Conservation (phyloP, 1,140 invertebrate genomes). For the Calliphora vicina region DNA sequence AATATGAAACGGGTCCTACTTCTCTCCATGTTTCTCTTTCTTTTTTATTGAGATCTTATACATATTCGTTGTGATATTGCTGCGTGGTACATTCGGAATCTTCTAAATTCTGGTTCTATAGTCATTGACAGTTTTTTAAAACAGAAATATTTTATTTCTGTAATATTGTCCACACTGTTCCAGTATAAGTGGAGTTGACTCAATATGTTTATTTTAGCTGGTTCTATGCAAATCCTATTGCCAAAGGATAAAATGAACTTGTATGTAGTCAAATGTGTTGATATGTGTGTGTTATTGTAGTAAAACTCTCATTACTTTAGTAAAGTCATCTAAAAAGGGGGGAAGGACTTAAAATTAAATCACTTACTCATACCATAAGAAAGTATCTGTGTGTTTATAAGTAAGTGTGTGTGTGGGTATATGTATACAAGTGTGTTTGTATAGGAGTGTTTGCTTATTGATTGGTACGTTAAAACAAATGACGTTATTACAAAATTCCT, state of each 20-base stretch:
- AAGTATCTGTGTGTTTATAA: neutral
- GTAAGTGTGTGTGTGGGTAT: neutral
- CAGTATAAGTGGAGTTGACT: neutral
- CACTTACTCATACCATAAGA: neutral
- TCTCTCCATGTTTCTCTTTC: too few relatives aligned
- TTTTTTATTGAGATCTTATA: too few relatives aligned
- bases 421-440: neutral
- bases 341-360: neutral
- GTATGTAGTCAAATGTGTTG: too few relatives aligned
- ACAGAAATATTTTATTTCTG: neutral
- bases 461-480: conserved; percentile 28
- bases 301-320: neutral
- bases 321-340: neutral
- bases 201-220: neutral
- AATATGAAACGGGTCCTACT: too few relatives aligned
- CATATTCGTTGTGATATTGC: too few relatives aligned
- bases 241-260: neutral
- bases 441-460: neutral
- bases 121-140: too few relatives aligned
- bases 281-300: neutral
- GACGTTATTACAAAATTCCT: conserved; percentile 33
- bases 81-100: too few relatives aligned
- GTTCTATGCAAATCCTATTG: conserved; percentile 6
- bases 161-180: too few relatives aligned
- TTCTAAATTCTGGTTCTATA: too few relatives aligned